Conservation (phyloP, 2,888 invertebrate genomes). For the Darwinula stevensoni region DNA sequence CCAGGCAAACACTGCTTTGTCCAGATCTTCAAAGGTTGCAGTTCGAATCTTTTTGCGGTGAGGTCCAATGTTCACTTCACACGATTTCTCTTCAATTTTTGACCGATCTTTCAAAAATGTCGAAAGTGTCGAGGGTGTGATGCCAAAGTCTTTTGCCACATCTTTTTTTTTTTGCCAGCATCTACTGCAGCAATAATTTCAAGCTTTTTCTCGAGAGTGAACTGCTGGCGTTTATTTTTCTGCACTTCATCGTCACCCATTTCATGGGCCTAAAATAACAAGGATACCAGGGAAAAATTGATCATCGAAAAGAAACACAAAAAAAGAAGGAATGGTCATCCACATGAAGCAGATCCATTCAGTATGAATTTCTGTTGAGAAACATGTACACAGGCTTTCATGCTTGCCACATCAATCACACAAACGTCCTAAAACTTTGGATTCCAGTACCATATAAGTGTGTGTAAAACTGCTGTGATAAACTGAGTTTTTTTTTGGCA, state of each 20-base stretch:
- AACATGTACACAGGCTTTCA: too few species aligned
- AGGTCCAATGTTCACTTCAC: background rate
- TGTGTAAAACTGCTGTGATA: too few species aligned
- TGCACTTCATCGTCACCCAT: background rate
- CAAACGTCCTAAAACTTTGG: too few species aligned
- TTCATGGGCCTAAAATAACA: background rate
- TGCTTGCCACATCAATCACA: too few species aligned
- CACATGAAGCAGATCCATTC: too few species aligned
- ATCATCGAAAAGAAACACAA: too few species aligned
- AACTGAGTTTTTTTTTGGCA: too few species aligned
- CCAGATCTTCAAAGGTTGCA: background rate
- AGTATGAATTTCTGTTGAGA: too few species aligned
- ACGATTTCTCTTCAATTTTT: slow-evolving; percentile 1
- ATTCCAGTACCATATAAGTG: too few species aligned
- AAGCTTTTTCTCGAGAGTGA: slow-evolving; percentile 1
- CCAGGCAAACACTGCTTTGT: slow-evolving; percentile 1
- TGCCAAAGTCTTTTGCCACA: background rate
- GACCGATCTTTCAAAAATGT: slow-evolving; percentile 1
- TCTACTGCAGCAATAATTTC: background rate
- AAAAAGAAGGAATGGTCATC: too few species aligned
- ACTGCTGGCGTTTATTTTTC: slow-evolving; percentile 1
- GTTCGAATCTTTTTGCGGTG: background rate
- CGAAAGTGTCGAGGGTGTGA: background rate
- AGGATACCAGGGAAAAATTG: too few species aligned
- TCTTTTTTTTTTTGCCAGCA: slow-evolving; percentile 1